phyloP scores from a whole-genome alignment of 2,113 vertebrate genomes.

The Coptodon rendalli region DNA sequence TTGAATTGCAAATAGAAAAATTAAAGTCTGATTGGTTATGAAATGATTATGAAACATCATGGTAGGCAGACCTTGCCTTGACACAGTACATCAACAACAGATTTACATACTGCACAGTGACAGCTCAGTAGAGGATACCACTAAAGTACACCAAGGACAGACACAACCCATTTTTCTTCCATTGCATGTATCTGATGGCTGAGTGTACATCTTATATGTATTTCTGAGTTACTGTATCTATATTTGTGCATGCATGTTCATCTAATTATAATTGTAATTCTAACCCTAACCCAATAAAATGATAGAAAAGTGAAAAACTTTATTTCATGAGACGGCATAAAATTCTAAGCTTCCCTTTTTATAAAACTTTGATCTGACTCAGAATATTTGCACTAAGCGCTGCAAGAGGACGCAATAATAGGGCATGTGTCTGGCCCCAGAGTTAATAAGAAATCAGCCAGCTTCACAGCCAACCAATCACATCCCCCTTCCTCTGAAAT shows the following conservation, averaged over 20 bases:
- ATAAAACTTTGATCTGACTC: neutral
- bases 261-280: neutral
- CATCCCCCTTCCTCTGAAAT: neutral
- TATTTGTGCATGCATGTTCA: neutral
- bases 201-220: neutral
- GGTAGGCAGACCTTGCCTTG: neutral
- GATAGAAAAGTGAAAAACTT: neutral
- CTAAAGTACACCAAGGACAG: conserved; percentile 2
- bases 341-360: neutral
- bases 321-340: neutral
- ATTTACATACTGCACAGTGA: neutral
- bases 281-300: neutral
- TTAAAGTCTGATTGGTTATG: neutral
- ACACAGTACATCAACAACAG: neutral
- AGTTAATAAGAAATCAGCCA: neutral
- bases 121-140: neutral
- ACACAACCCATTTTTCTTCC: neutral
- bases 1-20: neutral
- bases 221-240: neutral
- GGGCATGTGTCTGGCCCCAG: neutral
- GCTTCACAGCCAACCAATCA: neutral
- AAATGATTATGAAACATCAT: neutral
- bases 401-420: neutral
- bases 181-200: neutral
- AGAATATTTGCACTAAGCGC: neutral